A percentile compares a stretch with the other conserved stretches of the same genome.
phyloP scores from a whole-genome alignment of 2,113 vertebrate genomes.

The Ptilorrhoa leucosticta region DNA sequence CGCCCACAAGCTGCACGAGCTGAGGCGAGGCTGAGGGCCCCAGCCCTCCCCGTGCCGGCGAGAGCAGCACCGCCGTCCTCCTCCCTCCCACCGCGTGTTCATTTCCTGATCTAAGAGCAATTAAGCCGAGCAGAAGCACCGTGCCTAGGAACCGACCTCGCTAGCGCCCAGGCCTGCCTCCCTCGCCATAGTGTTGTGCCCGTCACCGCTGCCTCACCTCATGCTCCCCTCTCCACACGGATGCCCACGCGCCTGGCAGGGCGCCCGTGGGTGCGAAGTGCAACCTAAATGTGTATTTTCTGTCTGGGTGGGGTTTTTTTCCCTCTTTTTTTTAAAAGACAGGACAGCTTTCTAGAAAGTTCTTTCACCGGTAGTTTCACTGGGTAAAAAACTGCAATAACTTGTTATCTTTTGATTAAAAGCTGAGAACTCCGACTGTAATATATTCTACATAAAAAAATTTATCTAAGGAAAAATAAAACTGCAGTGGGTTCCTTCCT shows the following conservation, averaged over 20 bases:
- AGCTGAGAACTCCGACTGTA: slow-evolving; percentile 66
- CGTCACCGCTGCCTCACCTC: not conserved
- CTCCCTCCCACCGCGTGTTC: not conserved
- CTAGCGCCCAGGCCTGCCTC: slow-evolving; percentile 9
- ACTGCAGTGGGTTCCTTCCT: slow-evolving; percentile 49
- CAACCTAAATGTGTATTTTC: slow-evolving; percentile 4
- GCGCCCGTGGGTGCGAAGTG: not conserved
- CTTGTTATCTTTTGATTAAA: slow-evolving; percentile 70
- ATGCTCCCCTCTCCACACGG: not conserved
- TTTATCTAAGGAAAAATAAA: slow-evolving; percentile 76
- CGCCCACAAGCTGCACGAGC: slow-evolving; percentile 86
- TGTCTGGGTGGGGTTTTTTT: not conserved
- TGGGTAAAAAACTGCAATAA: slow-evolving; percentile 72
- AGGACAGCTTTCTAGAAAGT: slow-evolving; percentile 71
- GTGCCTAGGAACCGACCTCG: not conserved
- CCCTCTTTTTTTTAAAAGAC: slow-evolving; percentile 38
- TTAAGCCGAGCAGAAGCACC: not conserved
- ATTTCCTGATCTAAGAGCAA: not conserved
- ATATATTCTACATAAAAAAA: slow-evolving; percentile 69
- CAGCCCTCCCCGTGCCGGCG: accelerated
- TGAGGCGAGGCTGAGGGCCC: slow-evolving; percentile 71
- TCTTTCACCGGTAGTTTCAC: slow-evolving; percentile 50
- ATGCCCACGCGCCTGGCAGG: not conserved
- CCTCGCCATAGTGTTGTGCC: not conserved
- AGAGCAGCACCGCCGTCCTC: not conserved